Evolutionary conservation across 2,797 vertebrate genomes (phyloP).

Genomic region (Argya squamiceps): DNA sequence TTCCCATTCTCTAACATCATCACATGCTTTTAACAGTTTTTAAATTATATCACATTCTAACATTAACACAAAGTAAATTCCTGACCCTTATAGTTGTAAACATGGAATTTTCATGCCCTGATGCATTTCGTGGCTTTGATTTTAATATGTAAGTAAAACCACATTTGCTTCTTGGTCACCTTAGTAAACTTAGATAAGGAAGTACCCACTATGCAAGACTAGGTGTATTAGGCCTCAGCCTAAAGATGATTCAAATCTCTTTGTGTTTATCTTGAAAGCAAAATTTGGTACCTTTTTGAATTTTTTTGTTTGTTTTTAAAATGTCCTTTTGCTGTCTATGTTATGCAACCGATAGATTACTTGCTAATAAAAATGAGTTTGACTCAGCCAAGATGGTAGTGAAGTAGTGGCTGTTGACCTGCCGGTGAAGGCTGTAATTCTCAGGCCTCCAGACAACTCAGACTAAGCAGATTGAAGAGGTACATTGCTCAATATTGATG

Average conservation of each 20-base stretch:
- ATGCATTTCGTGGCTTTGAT: neutral
- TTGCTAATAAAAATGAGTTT: conserved; percentile 20
- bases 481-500: neutral
- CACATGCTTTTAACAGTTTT: neutral
- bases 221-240: neutral
- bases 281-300: neutral
- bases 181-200: neutral
- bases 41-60: neutral
- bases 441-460: neutral
- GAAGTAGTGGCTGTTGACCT: neutral
- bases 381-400: neutral
- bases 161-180: neutral
- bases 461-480: neutral
- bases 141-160: neutral
- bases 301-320: neutral
- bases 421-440: neutral
- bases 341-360: neutral
- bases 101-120: neutral
- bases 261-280: neutral
- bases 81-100: neutral
- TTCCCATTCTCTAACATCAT: neutral
- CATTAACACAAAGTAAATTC: neutral
- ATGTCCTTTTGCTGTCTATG: neutral
- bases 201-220: neutral
- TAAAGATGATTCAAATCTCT: neutral